Conservation (phyloP, 2,113 vertebrate genomes). For the Telmatochromis bifrenatus region DNA sequence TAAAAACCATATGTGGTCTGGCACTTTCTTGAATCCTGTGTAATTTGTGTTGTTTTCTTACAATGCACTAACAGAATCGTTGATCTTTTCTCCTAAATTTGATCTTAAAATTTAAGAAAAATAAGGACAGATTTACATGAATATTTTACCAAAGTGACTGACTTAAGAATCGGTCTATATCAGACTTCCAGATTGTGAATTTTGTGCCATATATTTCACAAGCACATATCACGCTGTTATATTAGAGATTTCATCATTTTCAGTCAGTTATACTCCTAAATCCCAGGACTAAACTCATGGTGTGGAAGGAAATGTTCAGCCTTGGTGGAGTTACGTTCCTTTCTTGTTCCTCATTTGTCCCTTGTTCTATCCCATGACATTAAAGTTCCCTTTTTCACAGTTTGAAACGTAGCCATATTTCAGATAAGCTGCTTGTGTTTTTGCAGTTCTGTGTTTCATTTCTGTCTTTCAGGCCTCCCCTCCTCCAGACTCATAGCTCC, state of each 20-base stretch:
- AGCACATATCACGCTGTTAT: neutral
- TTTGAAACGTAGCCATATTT: neutral
- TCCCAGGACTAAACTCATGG: neutral
- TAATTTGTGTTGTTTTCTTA: neutral
- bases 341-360: neutral
- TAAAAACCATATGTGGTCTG: neutral
- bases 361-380: neutral
- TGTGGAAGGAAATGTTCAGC: neutral
- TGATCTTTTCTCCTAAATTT: neutral
- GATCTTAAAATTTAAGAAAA: neutral
- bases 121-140: neutral
- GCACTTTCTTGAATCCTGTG: neutral
- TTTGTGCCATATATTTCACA: neutral
- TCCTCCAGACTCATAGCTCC: neutral
- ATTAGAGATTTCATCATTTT: neutral
- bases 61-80: neutral
- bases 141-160: neutral
- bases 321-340: neutral
- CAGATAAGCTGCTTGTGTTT: neutral
- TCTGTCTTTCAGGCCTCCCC: neutral
- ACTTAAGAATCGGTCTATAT: neutral
- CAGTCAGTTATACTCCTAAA: neutral
- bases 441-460: neutral
- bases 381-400: neutral
- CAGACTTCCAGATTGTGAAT: neutral